Evolutionary conservation across 1,140 invertebrate genomes (phyloP).

Genomic region (Aphaenogaster floridana): DNA sequence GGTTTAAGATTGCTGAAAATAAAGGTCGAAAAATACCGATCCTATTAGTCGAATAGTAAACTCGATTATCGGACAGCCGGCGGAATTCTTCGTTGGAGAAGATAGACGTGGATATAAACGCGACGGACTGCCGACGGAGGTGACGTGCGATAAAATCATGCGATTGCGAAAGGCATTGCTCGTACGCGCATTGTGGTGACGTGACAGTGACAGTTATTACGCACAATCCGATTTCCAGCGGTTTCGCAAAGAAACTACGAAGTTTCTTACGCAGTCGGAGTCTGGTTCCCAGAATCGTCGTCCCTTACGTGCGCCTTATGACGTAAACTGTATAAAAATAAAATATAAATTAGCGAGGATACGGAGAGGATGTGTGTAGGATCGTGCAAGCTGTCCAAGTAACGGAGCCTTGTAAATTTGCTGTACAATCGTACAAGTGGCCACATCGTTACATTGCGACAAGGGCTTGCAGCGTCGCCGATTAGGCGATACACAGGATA

Average conservation of each 20-base stretch:
- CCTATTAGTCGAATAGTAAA: slow-evolving; percentile 23
- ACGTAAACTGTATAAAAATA: slow-evolving; percentile 20
- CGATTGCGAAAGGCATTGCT: slow-evolving; percentile 39
- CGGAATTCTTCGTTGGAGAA: slow-evolving; percentile 41
- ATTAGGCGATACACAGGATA: slow-evolving; percentile 37
- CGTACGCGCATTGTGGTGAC: slow-evolving; percentile 24
- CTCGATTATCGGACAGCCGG: slow-evolving; percentile 29
- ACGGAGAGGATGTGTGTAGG: background rate
- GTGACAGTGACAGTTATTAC: background rate
- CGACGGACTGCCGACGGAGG: slow-evolving; percentile 60
- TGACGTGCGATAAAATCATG: slow-evolving; percentile 32
- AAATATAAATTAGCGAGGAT: slow-evolving; percentile 27
- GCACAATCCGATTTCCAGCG: slow-evolving; percentile 18
- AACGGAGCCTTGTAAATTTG: background rate
- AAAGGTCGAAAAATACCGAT: slow-evolving; percentile 37
- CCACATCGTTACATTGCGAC: background rate
- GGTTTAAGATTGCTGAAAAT: slow-evolving; percentile 44
- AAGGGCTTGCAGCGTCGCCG: slow-evolving; percentile 44
- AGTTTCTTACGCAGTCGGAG: background rate
- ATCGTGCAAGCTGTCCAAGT: slow-evolving; percentile 39
- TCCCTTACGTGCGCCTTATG: background rate
- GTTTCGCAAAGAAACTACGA: slow-evolving; percentile 8
- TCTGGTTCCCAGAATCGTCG: background rate
- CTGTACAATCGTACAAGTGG: background rate
- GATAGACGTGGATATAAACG: slow-evolving; percentile 48